A percentile compares a stretch with the other conserved stretches of the same genome.
These are phyloP conservation scores for Microctenopoma lineatum DNA, from an alignment of 2,797 vertebrate genomes.

Conservation along the genomic window DNA sequence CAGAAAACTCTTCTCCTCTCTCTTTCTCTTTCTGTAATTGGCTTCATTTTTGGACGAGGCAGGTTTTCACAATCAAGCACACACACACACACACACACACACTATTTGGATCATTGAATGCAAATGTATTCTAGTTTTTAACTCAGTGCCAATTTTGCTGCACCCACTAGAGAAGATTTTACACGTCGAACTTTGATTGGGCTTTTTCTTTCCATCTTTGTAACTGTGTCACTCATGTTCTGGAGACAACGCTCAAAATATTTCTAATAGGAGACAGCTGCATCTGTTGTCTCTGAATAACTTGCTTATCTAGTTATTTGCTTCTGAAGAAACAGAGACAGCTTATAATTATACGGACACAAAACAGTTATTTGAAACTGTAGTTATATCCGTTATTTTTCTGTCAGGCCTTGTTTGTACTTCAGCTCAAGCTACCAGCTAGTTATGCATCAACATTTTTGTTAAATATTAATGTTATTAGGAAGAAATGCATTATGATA, in stretches of 20 bases:
- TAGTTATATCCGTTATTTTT: background rate
- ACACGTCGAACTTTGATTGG: slow-evolving; percentile 42
- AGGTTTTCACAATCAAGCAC: slow-evolving; percentile 25
- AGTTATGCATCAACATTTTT: slow-evolving; percentile 1
- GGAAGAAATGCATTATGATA: background rate
- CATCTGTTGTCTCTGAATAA: slow-evolving; percentile 27
- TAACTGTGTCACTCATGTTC: slow-evolving; percentile 41
- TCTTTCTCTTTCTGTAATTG: slow-evolving; percentile 46
- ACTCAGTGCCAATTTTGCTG: slow-evolving; percentile 48
- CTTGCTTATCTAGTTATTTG: slow-evolving; percentile 7
- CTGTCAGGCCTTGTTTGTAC: slow-evolving; percentile 7
- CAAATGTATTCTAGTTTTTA: slow-evolving; percentile 55
- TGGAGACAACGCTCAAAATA: slow-evolving; percentile 15
- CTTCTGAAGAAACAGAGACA: slow-evolving; percentile 13
- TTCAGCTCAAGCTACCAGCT: background rate
- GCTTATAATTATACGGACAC: slow-evolving; percentile 25
- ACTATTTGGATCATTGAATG: slow-evolving; percentile 46
- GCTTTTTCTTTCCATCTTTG: slow-evolving; percentile 19
- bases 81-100: background rate
- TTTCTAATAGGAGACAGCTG: slow-evolving; percentile 27
- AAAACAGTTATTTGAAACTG: slow-evolving; percentile 15
- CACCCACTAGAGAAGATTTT: slow-evolving; percentile 31
- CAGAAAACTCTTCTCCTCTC: slow-evolving; percentile 26
- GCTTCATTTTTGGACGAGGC: slow-evolving; percentile 49
- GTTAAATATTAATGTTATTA: background rate